Evolutionary conservation across 2,113 vertebrate species (phyloP), one percentile per base, ranked within the genome.

Genomic region (Mystacornis crossleyi): DNA sequence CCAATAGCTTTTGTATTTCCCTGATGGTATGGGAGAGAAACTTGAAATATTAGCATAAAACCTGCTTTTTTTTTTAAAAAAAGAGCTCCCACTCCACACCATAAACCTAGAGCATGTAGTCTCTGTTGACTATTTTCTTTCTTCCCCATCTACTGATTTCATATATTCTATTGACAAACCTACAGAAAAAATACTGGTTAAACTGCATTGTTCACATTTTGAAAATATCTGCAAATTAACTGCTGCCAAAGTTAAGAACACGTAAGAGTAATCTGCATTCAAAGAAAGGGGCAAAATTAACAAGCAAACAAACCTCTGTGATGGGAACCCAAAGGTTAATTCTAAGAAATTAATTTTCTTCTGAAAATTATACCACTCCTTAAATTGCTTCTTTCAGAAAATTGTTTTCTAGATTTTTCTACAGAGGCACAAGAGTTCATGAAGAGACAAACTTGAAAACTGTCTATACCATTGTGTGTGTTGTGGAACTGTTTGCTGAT

Each of bases 221-320:
- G 82, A 66, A 90, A 95, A 74, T 16, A 48, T 38, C 33, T 85
- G 33, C 36, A 95, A 78, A 95, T 91, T 83, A 93, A 70, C 23
- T 0, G 1, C 28, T 43, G 43, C n/a, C n/a, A 88, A 85, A 80
- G 19, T 43, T 79, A 62, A 57, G 55, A 71, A 80, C 7, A 34
- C 34, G 3, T 16, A 53, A 19, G 3, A 40, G 8, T 25, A 80
- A 16, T 43, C 15, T 87, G 11, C 57, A 60, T 73, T 81, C 51
- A 87, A 79, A 89, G 25, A 87, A 93, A 89, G 16, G 4, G 8
- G 6, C 3, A 67, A 93, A 90, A 53, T 10, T 71, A 74, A 25
- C 4, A 54, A 87, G 34, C 4, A 87, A 70, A 60, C 6, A 66
- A 62, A 33, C 4, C 57, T 73, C 40, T 83, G 13, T 4, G 8